These are phyloP conservation scores for Elaeidobius kamerunicus DNA, from an alignment of 2,888 invertebrate genomes.

Conservation along the genomic window DNA sequence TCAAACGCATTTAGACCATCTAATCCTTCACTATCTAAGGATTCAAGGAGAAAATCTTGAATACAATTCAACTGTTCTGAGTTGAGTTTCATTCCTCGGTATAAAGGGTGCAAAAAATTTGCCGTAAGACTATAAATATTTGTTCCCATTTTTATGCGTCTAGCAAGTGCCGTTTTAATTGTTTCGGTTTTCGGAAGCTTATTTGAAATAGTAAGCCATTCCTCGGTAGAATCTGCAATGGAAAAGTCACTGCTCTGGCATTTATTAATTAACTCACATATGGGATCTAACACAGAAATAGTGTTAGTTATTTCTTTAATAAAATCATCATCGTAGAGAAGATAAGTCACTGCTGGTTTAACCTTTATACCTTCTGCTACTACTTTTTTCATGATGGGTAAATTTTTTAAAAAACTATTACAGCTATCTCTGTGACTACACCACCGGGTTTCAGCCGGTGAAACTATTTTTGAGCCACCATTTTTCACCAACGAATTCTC, in stretches of 20 bases:
- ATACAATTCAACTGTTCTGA: background rate
- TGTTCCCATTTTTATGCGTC: background rate
- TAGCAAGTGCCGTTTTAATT: background rate
- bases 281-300: constrained; percentile 6
- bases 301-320: background rate
- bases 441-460: constrained; percentile 13
- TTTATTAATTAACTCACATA: constrained; percentile 10
- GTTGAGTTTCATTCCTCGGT: background rate
- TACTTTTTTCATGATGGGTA: constrained; percentile 2
- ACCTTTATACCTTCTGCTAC: constrained; percentile 4
- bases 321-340: constrained; percentile 9
- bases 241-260: background rate
- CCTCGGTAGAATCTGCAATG: constrained; percentile 6
- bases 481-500: background rate
- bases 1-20: background rate
- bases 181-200: background rate
- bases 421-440: background rate
- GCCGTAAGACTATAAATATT: constrained; percentile 1
- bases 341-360: constrained; percentile 9
- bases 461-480: background rate
- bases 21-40: background rate
- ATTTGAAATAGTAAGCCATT: background rate
- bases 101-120: constrained; percentile 11
- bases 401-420: constrained; percentile 5
- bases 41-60: background rate